Percentiles rank a stretch among this genome's conserved stretches.
These are phyloP conservation scores for Sminthopsis crassicaudata DNA, from an alignment of 2,113 vertebrate genomes.

Conservation along the genomic window DNA sequence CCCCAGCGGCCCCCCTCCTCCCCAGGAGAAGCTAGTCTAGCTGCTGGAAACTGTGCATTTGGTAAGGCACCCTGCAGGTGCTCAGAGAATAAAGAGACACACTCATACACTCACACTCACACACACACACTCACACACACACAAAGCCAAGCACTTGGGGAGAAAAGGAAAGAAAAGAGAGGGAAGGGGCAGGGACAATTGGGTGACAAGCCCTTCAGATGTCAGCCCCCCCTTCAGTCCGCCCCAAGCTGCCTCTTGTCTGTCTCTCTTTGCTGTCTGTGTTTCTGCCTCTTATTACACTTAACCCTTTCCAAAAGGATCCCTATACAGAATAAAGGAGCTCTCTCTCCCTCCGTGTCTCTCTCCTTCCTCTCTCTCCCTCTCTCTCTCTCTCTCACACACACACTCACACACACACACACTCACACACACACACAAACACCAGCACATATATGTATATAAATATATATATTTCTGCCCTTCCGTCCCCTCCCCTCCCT, in stretches of 20 bases:
- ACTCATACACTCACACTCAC: conserved; percentile 44
- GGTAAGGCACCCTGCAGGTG: conserved; percentile 78
- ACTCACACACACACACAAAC: no score
- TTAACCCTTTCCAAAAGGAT: conserved; percentile 72
- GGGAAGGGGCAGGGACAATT: conserved; percentile 63
- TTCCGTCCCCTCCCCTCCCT: not conserved
- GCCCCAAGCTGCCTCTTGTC: conserved; percentile 60
- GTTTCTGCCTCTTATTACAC: conserved; percentile 42
- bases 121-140: conserved; percentile 50
- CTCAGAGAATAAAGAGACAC: conserved; percentile 66
- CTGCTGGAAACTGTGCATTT: conserved; percentile 69
- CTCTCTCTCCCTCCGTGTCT: conserved; percentile 71
- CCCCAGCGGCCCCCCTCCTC: not conserved
- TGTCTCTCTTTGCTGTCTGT: conserved; percentile 45
- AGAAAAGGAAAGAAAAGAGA: conserved; percentile 33
- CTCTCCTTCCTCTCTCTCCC: conserved; percentile 71
- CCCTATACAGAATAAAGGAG: conserved; percentile 50
- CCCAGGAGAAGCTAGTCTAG: conserved; percentile 36
- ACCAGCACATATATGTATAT: no score
- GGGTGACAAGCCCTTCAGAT: conserved; percentile 68
- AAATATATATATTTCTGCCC: not conserved
- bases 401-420: no score
- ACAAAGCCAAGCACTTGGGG: conserved; percentile 64
- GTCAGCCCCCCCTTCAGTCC: conserved; percentile 44
- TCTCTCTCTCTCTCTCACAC: conserved; percentile 30